Percentiles rank a stretch among this genome's conserved stretches.
Evolutionary conservation across 2,888 invertebrate genomes (phyloP).

Genomic region (Conops quadrifasciatus): DNA sequence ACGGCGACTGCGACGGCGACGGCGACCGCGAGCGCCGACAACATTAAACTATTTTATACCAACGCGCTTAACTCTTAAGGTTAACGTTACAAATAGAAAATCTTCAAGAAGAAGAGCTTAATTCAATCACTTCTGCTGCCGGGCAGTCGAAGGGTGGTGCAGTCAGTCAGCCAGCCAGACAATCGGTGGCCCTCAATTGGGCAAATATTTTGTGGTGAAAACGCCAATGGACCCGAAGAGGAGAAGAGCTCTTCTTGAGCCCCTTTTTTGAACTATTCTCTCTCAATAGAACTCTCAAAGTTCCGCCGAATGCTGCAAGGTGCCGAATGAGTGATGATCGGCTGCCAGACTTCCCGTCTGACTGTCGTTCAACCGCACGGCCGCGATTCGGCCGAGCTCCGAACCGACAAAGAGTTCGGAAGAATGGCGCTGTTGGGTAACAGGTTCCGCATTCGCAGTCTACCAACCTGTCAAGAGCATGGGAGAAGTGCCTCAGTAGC

Average conservation of each 20-base stretch:
- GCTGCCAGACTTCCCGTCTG: constrained; percentile 43
- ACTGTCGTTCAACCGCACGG: constrained; percentile 51
- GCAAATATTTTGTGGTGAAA: too few species aligned
- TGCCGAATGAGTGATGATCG: constrained; percentile 23
- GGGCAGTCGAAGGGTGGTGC: constrained; percentile 21
- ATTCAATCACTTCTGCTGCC: constrained; percentile 10
- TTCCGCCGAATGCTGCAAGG: constrained; percentile 30
- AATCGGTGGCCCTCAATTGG: too few species aligned
- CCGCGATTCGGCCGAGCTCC: constrained; percentile 46
- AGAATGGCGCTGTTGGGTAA: background rate
- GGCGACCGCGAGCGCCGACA: too few species aligned
- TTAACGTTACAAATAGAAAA: too few species aligned
- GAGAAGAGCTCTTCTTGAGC: too few species aligned
- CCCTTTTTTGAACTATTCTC: too few species aligned
- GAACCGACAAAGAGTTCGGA: constrained; percentile 51
- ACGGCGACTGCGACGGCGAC: background rate
- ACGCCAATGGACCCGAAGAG: too few species aligned
- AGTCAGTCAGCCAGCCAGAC: too few species aligned
- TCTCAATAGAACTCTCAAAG: constrained; percentile 16
- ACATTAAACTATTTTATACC: too few species aligned
- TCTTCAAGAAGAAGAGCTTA: background rate
- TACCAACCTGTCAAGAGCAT: constrained; percentile 25
- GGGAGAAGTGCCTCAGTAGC: constrained; percentile 6
- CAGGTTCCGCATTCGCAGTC: constrained; percentile 14
- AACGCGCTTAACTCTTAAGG: too few species aligned